A percentile compares a stretch with the other conserved stretches of the same genome.
Evolutionary conservation across 1,140 invertebrate species (phyloP).

Genomic region (Drosophila varians): DNA sequence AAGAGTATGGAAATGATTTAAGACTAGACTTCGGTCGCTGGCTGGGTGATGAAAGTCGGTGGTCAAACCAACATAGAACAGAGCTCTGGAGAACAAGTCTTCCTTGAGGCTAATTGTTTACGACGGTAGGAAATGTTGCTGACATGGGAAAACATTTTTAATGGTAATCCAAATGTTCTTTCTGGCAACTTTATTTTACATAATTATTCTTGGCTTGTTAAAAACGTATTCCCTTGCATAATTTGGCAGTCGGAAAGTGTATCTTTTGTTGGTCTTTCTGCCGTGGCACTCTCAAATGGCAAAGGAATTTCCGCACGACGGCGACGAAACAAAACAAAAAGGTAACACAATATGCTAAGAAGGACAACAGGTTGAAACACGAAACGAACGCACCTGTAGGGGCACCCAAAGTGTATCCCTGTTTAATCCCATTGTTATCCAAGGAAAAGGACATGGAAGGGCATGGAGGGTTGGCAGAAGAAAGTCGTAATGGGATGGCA

Average conservation of each 20-base stretch:
- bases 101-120: conserved; percentile 25
- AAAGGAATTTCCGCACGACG: too few relatives aligned
- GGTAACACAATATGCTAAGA: conserved; percentile 62
- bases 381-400: conserved; percentile 54
- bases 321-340: conserved; percentile 13
- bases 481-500: conserved; percentile 24
- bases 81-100: conserved; percentile 3
- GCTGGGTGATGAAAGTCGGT: conserved; percentile 28
- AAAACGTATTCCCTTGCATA: conserved; percentile 14
- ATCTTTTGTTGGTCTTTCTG: neutral
- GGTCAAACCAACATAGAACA: neutral
- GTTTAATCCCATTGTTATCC: conserved; percentile 45
- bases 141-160: conserved; percentile 16
- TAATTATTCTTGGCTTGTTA: conserved; percentile 11
- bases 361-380: conserved; percentile 66
- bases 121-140: conserved; percentile 12
- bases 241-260: conserved; percentile 12
- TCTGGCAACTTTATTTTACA: neutral
- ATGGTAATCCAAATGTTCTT: neutral
- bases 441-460: neutral
- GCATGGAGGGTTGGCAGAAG: conserved; percentile 1
- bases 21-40: neutral
- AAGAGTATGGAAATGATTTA: conserved; percentile 7
- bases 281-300: conserved; percentile 33
- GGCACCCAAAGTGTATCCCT: conserved; percentile 25